phyloP scores from a whole-genome alignment of 2,888 invertebrate species.

The Willowsia nigromaculata region DNA sequence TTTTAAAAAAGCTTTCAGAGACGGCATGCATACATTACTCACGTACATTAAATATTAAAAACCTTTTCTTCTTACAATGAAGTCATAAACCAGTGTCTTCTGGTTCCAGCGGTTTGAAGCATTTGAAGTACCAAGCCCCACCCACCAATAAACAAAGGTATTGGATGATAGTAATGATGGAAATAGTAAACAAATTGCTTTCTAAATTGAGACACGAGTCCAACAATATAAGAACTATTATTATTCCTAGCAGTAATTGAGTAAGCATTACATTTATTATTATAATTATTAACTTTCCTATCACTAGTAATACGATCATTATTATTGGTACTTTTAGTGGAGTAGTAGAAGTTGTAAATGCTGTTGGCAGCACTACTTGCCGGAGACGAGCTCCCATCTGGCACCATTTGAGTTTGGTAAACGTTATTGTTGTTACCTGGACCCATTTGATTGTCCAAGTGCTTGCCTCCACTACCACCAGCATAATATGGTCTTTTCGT shows the following conservation, averaged over 20 bases:
- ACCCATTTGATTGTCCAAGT: conserved; percentile 40
- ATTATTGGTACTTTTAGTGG: conserved; percentile 45
- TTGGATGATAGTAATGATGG: conserved; percentile 21
- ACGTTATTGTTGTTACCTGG: conserved; percentile 47
- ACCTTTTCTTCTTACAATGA: neutral
- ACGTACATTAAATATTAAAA: neutral
- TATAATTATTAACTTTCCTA: neutral
- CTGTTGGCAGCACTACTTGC: conserved; percentile 10
- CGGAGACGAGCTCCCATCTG: conserved; percentile 47
- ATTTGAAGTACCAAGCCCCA: conserved; percentile 26
- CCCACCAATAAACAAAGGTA: conserved; percentile 24
- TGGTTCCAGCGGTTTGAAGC: neutral
- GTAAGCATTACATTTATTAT: conserved; percentile 17
- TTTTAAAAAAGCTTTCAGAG: neutral
- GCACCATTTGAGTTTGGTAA: conserved; percentile 62
- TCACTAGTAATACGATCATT: conserved; percentile 22
- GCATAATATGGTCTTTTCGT: conserved; percentile 30
- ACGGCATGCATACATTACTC: neutral
- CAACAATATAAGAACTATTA: neutral
- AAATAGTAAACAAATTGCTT: conserved; percentile 15
- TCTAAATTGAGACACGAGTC: conserved; percentile 25
- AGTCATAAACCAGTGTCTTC: neutral
- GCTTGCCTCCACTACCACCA: conserved; percentile 13
- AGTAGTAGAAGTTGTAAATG: neutral
- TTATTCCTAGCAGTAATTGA: conserved; percentile 16